Evolutionary conservation across 2,797 vertebrate species (phyloP).

Genomic region (Tarsius wallacei): DNA sequence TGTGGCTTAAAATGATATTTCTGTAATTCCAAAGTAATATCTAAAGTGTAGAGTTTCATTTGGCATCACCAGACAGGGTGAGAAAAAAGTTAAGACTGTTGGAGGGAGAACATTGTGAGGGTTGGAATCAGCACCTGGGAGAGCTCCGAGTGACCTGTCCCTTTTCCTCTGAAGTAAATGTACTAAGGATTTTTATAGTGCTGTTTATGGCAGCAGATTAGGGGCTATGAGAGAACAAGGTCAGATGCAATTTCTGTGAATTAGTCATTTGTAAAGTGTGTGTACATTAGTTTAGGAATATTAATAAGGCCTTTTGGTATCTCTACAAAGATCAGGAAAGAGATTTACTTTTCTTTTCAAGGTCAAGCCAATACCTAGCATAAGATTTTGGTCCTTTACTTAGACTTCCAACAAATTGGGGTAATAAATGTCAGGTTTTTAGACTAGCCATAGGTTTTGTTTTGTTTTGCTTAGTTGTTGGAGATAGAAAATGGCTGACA

Average conservation of each 20-base stretch:
- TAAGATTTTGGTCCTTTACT: not conserved
- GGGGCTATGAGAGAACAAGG: not conserved
- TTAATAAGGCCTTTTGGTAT: not conserved
- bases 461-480: not conserved
- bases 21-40: not conserved
- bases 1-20: not conserved
- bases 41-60: not conserved
- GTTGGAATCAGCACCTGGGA: not conserved
- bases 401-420: not conserved
- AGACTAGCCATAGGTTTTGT: fast-evolving
- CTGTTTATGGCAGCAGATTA: not conserved
- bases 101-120: not conserved
- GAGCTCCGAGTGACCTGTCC: not conserved
- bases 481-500: not conserved
- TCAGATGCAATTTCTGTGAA: not conserved
- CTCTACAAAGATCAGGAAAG: not conserved
- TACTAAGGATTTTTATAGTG: not conserved
- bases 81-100: not conserved
- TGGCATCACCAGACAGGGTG: too few relatives aligned
- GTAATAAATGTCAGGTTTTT: not conserved
- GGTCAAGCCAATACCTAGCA: not conserved
- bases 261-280: not conserved
- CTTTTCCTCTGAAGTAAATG: not conserved
- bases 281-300: not conserved
- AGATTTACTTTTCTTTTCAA: not conserved